Base-by-base conservation (phyloP, 92 coral and sea anemone genomes). In the Parazoanthus atlanticus region DNA sequence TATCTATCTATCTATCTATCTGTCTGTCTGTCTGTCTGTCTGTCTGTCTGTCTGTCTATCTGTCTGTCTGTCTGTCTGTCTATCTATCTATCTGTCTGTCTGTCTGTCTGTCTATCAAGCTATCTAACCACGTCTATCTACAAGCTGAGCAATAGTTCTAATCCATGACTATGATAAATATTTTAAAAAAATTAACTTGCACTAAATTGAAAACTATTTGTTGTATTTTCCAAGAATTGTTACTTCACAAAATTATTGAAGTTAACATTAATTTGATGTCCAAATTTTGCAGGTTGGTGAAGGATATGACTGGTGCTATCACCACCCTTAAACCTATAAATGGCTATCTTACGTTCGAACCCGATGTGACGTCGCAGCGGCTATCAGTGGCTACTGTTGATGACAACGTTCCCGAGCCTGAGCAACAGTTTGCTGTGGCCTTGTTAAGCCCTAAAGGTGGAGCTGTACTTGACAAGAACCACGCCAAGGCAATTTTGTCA, bases 391-490 rank as follows among this genome's bases (percentile, higher is more conserved):
- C 84, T 66, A 91, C 97, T 12, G 90, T 94, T 26, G 96, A 97
- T 61, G 92, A 97, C 65, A 32, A 72, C 28, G n/a, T 31, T 3
- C 92, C 98, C 10, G 99, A 97, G 88, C 89, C 92, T 31, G 92
- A 97, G 61, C 72, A 89, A 25, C 86, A 73, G 16, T 97, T 91
- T 85, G 86, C 89, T 28, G 92, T 97, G 29, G 90, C 84, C 31
- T 82, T 97, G 88, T 85, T 91, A 67, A 94, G 96, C 80, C 93
- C 97, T 0, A 88, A 92, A 70, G 99, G 99, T 6, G 99, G 99
- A 8, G 98, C 98, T 31, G 89, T 90, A 34, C 80, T 97, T 16
- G 95, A 93, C 79, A 49, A 67, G 23, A 85, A 58, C 25, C 74
- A 89, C 52, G 93, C 94, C 9, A 86, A 79, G 64, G 91, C 98